A percentile compares a stretch with the other conserved stretches of the same genome.
phyloP scores from a whole-genome alignment of 2,888 invertebrate species.

The Ariolimax columbianus region DNA sequence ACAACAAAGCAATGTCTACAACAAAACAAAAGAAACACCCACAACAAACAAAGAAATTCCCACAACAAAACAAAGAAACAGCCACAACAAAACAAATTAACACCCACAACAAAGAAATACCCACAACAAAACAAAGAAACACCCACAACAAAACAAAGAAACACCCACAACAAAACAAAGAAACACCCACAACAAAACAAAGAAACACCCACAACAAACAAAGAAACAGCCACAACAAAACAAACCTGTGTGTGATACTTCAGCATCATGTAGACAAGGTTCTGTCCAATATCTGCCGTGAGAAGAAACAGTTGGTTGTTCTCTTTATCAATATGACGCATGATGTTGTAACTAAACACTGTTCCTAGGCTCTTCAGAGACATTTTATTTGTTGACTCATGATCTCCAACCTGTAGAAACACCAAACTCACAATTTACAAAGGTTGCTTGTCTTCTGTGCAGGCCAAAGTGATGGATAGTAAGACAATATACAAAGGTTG shows the following conservation, averaged over 20 bases:
- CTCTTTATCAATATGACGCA: slow-evolving; percentile 74
- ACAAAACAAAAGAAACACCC: too few species aligned
- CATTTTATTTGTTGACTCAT: slow-evolving; percentile 46
- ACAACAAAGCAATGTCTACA: too few species aligned
- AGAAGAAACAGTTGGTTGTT: slow-evolving; percentile 76
- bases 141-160: too few species aligned
- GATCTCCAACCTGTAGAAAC: slow-evolving; percentile 40
- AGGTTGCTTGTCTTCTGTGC: too few species aligned
- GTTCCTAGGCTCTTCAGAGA: slow-evolving; percentile 45
- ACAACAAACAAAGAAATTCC: not conserved
- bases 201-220: not conserved
- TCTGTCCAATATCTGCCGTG: slow-evolving; percentile 74
- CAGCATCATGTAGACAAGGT: slow-evolving; percentile 74
- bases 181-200: too few species aligned
- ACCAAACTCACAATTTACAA: too few species aligned
- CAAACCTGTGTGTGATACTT: slow-evolving; percentile 64
- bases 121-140: too few species aligned
- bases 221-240: not conserved
- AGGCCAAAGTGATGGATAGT: too few species aligned
- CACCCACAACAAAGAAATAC: too few species aligned
- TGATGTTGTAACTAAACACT: slow-evolving; percentile 77
- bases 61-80: slow-evolving; percentile 51
- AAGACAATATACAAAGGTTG: too few species aligned
- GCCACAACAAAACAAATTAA: not conserved
- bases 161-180: too few species aligned